Evolutionary conservation across 2,113 vertebrate species (phyloP), one percentile per base, ranked within the genome.

Genomic region (Acrocephalus kingi): DNA sequence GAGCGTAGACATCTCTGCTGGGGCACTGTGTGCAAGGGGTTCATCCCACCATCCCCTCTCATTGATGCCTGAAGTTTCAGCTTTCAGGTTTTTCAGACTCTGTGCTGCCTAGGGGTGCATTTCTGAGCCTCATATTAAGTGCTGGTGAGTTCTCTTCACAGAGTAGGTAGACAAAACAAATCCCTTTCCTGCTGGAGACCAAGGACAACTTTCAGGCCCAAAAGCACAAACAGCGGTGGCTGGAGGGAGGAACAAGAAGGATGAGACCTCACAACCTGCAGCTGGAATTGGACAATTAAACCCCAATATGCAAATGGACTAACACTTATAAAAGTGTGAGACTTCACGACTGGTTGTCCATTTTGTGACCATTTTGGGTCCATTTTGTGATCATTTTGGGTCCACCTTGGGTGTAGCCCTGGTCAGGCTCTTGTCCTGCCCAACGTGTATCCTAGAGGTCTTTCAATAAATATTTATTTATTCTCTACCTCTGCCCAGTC

Each of bases 21-120:
- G 37, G 59, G 20, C 28, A 28, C 28, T 21, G 16, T 0, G 3
- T 55, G 22, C 0, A 0, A 45, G 51, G 13, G 13, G 6, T 8
- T 24, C 51, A 43, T 22, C 20, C n/a, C n/a, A 11, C 18, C 5
- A 2, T 25, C 33, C 43, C 10, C 7, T 75, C 25, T 37, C 15
- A 27, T 4, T 19, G 21, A n/a, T 56, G 55, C 55, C 33, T 56
- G n/a, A 22, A 22, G 20, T 22, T n/a, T 56, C 0, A 56, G 20
- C 31, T n/a, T n/a, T 22, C 20, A 56, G 9, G 20, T n/a, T 4
- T 56, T 56, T 22, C 31, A 56, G 3, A 2, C 6, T 56, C 31
- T 56, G 30, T 39, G 35, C 35, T 35, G 35, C 35, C 35, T 35
- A 35, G 35, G 35, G 35, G 35, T 35, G 37, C 37, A 39, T 9